Percentiles rank a stretch among this genome's conserved stretches.
Conservation (phyloP, 2,888 invertebrate genomes). For the Agonopterix heracliana region DNA sequence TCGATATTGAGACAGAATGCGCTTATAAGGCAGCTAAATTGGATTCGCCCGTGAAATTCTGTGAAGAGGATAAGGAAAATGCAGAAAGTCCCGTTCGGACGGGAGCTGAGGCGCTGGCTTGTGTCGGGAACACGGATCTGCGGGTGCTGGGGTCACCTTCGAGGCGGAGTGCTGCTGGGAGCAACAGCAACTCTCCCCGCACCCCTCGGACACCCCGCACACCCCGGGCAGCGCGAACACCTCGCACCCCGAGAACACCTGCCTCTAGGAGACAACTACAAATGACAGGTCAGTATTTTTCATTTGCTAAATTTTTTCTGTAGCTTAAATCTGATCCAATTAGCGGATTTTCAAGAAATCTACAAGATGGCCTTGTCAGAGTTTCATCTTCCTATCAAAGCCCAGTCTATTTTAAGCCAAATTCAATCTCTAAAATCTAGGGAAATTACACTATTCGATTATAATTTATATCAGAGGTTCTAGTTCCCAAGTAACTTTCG, state of each 20-base stretch:
- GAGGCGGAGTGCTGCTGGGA: constrained; percentile 37
- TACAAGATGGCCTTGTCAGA: no score
- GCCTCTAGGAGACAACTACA: constrained; percentile 70
- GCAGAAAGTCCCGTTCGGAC: constrained; percentile 48
- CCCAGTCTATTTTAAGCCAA: no score
- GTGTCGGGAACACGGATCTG: constrained; percentile 60
- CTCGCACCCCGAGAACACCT: constrained; percentile 64
- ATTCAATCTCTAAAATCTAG: no score
- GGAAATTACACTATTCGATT: no score
- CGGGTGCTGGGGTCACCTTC: constrained; percentile 61
- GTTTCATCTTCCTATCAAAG: no score
- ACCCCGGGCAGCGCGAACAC: constrained; percentile 59
- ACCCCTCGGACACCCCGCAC: constrained; percentile 52
- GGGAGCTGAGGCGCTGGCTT: constrained; percentile 56
- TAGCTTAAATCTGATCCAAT: no score
- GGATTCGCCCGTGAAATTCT: constrained; percentile 65
- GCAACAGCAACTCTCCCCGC: constrained; percentile 53
- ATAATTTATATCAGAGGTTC: no score
- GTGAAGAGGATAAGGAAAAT: constrained; percentile 59
- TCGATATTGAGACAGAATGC: constrained; percentile 72
- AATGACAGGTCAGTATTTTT: constrained; percentile 65
- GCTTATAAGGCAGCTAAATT: constrained; percentile 52
- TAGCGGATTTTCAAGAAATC: no score
- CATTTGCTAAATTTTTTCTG: no score
- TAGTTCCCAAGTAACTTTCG: no score